Percentiles rank a stretch among this genome's conserved stretches.
phyloP scores from a whole-genome alignment of 1,140 invertebrate genomes.

The Luehdorfia chinensis region DNA sequence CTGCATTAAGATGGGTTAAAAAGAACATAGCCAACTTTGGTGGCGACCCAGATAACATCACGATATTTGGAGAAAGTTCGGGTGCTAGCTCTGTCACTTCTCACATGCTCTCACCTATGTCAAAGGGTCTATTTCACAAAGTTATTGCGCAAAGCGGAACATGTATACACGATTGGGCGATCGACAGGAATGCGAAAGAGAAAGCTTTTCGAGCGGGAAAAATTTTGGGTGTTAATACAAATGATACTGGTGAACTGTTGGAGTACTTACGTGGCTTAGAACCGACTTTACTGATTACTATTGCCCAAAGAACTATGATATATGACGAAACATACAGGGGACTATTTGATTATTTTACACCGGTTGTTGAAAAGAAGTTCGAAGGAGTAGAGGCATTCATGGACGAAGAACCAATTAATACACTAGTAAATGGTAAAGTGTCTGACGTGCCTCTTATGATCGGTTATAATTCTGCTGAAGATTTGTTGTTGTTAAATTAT shows the following conservation, averaged over 20 bases:
- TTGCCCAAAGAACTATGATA: conserved; percentile 35
- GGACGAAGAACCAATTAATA: neutral
- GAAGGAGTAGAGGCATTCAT: conserved; percentile 18
- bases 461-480: conserved; percentile 62
- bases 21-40: conserved; percentile 79
- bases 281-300: conserved; percentile 32
- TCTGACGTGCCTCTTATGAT: neutral
- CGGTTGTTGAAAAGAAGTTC: conserved; percentile 63
- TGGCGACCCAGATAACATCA: conserved; percentile 83
- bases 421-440: neutral
- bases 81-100: conserved; percentile 82
- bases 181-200: conserved; percentile 43
- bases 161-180: conserved; percentile 65
- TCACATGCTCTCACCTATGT: conserved; percentile 83
- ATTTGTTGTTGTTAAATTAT: conserved; percentile 56
- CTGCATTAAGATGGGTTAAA: conserved; percentile 47
- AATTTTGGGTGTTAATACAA: conserved; percentile 61
- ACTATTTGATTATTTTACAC: conserved; percentile 53
- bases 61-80: conserved; percentile 84
- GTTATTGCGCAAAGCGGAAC: conserved; percentile 80
- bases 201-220: conserved; percentile 58
- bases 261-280: conserved; percentile 60
- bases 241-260: conserved; percentile 54
- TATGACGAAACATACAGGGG: conserved; percentile 39
- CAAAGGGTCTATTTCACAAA: conserved; percentile 76